phyloP scores from a whole-genome alignment of 2,113 vertebrate genomes.

The Dipodomys spectabilis region DNA sequence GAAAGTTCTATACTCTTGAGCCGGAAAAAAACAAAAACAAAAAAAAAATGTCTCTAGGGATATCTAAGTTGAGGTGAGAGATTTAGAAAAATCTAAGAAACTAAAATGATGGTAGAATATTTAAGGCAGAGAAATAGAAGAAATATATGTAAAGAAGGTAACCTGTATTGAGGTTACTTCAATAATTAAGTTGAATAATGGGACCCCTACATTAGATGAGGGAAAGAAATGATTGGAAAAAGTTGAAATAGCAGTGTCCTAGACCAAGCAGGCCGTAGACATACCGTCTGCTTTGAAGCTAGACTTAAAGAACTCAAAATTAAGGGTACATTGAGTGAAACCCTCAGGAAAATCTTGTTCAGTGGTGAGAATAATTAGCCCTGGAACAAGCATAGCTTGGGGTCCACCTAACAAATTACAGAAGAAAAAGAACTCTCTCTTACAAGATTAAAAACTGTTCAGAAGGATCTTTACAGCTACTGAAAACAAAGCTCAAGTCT shows the following conservation, averaged over 20 bases:
- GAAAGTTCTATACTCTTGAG: not conserved
- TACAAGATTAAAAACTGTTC: not conserved
- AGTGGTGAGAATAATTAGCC: not conserved
- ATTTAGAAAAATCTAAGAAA: not conserved
- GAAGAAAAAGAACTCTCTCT: not conserved
- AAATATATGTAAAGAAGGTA: not conserved
- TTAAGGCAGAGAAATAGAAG: not conserved
- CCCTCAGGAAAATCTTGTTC: not conserved
- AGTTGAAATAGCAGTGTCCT: not conserved
- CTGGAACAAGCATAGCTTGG: not conserved
- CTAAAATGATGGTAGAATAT: not conserved
- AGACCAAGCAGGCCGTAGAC: not conserved
- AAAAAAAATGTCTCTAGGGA: not conserved
- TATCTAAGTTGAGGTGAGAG: not conserved
- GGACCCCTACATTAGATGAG: not conserved
- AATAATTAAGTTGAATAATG: not conserved
- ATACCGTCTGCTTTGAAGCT: not conserved
- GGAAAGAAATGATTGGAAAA: not conserved
- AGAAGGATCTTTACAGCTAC: not conserved
- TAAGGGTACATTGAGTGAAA: not conserved
- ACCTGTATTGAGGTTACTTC: not conserved
- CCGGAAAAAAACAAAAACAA: not conserved
- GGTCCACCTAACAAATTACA: not conserved
- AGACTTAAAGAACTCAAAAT: not conserved
- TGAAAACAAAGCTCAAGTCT: slow-evolving; percentile 1